Conservation (phyloP, 1,140 invertebrate species). For the Pseudomyrmex dendroicus region DNA sequence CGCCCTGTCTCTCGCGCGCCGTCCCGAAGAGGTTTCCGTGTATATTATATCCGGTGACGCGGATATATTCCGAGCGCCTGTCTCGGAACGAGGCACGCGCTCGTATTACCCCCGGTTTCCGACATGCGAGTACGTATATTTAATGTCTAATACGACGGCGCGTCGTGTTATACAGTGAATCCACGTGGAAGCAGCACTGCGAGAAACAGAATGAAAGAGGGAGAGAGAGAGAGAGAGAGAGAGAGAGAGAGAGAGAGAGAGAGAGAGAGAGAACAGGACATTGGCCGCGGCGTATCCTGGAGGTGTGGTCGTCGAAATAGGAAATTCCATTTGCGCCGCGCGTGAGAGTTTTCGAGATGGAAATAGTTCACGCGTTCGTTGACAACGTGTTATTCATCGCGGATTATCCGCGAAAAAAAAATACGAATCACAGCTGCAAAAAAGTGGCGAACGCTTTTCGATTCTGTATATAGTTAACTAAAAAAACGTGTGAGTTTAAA, state of each 20-base stretch:
- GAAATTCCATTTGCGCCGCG: slow-evolving; percentile 53
- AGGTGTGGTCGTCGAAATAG: slow-evolving; percentile 48
- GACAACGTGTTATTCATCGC: slow-evolving; percentile 47
- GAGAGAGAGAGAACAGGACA: slow-evolving; percentile 21
- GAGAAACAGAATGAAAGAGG: not conserved
- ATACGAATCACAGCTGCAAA: slow-evolving; percentile 6
- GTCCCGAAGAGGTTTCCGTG: slow-evolving; percentile 12
- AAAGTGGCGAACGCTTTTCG: not conserved
- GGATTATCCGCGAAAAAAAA: slow-evolving; percentile 43
- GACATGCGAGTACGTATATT: slow-evolving; percentile 68
- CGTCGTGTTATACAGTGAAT: slow-evolving; percentile 57
- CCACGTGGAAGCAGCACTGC: not conserved
- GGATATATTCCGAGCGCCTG: slow-evolving; percentile 66
- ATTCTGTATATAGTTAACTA: too few species aligned
- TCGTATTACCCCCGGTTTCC: slow-evolving; percentile 68
- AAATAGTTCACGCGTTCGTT: slow-evolving; percentile 47
- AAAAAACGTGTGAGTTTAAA: too few species aligned
- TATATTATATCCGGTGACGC: slow-evolving; percentile 60
- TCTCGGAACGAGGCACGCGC: slow-evolving; percentile 62
- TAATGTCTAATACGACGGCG: slow-evolving; percentile 70
- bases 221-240: slow-evolving; percentile 5
- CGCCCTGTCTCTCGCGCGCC: slow-evolving; percentile 54
- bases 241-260: not conserved
- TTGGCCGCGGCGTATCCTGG: slow-evolving; percentile 15
- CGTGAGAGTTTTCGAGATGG: slow-evolving; percentile 49